Evolutionary conservation across 2,113 vertebrate species (phyloP).

Genomic region (Antidorcas marsupialis): DNA sequence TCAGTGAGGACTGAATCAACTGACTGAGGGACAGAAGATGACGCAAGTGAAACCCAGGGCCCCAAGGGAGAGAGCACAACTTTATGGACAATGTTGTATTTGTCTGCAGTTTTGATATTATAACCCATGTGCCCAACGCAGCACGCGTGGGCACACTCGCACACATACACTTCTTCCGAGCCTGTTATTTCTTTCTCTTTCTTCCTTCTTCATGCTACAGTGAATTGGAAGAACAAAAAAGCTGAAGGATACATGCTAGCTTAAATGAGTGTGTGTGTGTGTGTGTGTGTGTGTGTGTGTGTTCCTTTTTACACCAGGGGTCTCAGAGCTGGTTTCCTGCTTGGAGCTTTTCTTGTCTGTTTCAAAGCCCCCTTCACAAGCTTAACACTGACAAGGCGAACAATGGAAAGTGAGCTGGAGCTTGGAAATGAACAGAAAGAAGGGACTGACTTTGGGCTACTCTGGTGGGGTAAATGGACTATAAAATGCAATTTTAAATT

Average conservation of each 20-base stretch:
- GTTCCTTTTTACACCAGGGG: neutral
- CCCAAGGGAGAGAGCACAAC: neutral
- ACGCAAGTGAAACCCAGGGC: conserved; percentile 30
- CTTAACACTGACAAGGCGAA: conserved; percentile 17
- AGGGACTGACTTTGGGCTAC: neutral
- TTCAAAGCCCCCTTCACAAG: conserved; percentile 27
- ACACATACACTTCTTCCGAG: neutral
- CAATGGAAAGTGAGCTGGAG: neutral
- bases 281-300: neutral
- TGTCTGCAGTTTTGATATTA: neutral
- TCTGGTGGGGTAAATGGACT: neutral
- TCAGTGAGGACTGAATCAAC: conserved; percentile 37
- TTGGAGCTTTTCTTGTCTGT: conserved; percentile 57
- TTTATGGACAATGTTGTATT: accelerated
- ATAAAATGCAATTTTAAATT: conserved; percentile 53
- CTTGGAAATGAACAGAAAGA: conserved; percentile 35
- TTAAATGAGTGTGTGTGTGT: neutral
- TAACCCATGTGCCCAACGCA: neutral
- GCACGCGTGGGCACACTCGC: accelerated
- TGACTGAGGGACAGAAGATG: conserved; percentile 7
- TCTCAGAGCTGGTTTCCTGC: neutral
- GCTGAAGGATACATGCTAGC: neutral
- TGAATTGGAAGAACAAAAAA: conserved; percentile 48
- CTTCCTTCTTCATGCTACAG: neutral
- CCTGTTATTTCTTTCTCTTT: neutral